Evolutionary conservation across 2,113 vertebrate genomes (phyloP), one percentile per base, ranked within the genome.

Genomic region (Sebastes schlegelii): DNA sequence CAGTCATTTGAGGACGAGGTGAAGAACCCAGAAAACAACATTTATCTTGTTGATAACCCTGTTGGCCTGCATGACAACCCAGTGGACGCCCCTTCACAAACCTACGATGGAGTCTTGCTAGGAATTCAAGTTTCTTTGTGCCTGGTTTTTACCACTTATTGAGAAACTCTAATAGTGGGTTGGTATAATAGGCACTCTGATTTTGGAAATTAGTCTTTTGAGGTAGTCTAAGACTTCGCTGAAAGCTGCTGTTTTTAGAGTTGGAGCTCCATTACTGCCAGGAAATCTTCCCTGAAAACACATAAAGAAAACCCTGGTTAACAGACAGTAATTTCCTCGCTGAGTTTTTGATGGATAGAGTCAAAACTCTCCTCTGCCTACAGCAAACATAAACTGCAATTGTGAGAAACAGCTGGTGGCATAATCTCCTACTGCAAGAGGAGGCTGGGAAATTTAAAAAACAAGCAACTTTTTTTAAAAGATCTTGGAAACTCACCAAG

Each of bases 1-100:
- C 17, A 79, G 67, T 67, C 61, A 57, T 87, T 80, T 79, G 67
- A 85, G 81, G 45, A 86, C 72, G 45, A 81, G 85, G 86, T 83
- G 79, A 88, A 77, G 77, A 89, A 63, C 80, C 45, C 6, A 74
- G 79, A 90, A 90, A 91, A 86, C 79, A 89, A 71, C 85, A 90
- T 85, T 85, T 90, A 82, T 86, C 80, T 87, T 72, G 62, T 17
- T 61, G 80, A 84, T 83, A 88, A 92, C 74, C 79, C 69, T 23
- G 40, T 60, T 74, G 77, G 63, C 73, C 77, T 66, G 4, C 68
- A 51, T 55, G 34, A 14, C 61, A 81, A 68, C 74, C 63, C 42
- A 4, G 34, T 34, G 14, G 57, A 49, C 55, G 74, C 68, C 52
- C 66, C 43, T 79, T 75, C 64, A 76, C 69, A 79, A 87, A 86